Conservation (phyloP, 2,888 invertebrate species). For the Miltochrista miniata region DNA sequence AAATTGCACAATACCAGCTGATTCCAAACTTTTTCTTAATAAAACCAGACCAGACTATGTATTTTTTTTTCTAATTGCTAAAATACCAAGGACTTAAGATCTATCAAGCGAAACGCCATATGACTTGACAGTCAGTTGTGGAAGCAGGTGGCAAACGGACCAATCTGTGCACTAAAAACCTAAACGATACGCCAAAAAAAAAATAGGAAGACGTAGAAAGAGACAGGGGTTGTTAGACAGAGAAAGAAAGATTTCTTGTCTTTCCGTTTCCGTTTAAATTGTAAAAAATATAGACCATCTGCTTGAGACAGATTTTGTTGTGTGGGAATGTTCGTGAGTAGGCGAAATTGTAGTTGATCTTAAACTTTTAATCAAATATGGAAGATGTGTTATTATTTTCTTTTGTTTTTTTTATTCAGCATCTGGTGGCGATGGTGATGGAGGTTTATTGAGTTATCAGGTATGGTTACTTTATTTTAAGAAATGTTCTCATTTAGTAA, state of each 20-base stretch:
- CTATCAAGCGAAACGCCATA: constrained; percentile 49
- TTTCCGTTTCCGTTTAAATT: constrained; percentile 81
- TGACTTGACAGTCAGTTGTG: constrained; percentile 74
- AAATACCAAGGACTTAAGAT: constrained; percentile 7
- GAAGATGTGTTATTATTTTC: constrained; percentile 17
- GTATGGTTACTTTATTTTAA: background rate
- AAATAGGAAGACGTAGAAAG: constrained; percentile 56
- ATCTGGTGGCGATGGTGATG: background rate
- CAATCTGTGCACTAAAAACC: constrained; percentile 74
- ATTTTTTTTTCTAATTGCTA: constrained; percentile 9
- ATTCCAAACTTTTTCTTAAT: constrained; percentile 3
- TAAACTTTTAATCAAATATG: constrained; percentile 26
- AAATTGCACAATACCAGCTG: background rate
- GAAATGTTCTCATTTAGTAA: too few relatives aligned
- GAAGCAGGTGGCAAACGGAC: constrained; percentile 65
- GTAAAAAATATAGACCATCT: constrained; percentile 74
- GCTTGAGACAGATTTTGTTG: constrained; percentile 61
- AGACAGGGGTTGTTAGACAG: constrained; percentile 49
- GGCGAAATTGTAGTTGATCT: constrained; percentile 34
- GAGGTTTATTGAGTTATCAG: background rate
- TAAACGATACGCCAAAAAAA: constrained; percentile 61
- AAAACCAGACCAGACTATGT: background rate
- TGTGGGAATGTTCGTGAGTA: constrained; percentile 56
- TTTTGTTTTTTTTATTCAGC: constrained; percentile 6
- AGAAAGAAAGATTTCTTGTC: constrained; percentile 54